Evolutionary conservation across 2,797 vertebrate species (phyloP), one percentile per base, ranked within the genome.

Genomic region (Rhabdomys pumilio): DNA sequence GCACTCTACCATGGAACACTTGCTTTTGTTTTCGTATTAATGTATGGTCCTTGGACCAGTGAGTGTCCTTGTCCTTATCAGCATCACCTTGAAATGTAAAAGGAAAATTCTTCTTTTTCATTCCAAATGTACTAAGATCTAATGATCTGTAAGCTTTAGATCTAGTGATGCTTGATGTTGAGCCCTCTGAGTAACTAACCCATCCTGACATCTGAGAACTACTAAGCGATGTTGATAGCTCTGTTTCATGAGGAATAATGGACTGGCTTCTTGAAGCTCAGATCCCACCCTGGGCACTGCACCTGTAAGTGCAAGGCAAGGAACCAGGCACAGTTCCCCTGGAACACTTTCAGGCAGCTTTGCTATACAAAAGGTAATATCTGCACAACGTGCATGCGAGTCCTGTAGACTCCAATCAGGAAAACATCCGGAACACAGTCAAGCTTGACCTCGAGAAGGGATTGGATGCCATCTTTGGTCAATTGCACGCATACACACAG

Each of bases 401-500:
- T 76, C 14, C n/a, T 57, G 31, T 13, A 77, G 61, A 19, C 47
- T 55, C 53, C 6, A 75, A 12, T 34, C 34, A 86, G 72, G 61
- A 53, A 85, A 91, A 61, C 55, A 83, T 34, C 41, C 6, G 6
- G 76, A 61, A 94, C 57, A 61, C 50, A 57, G 24, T 7, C 4
- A 59, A 11, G 19, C 65, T 1, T 59, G n/a, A 83, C 57, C 31
- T 14, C 13, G 59, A 50, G 88, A 47, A 90, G 67, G 0, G 29
- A 96, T 3, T 3, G 22, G 57, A 57, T 11, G 8, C 55, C 77
- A 59, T 82, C 13, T 55, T 88, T 50, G 17, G 90, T 14, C 94
- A 86, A 83, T 20, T 90, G 84, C 73, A 22, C 1, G 26, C 5
- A 57, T 63, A 65, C 17, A 31, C 85, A 90, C 90, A 94, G 97